Conservation (phyloP, 1,140 invertebrate genomes). For the Lasaia peninsularis region DNA sequence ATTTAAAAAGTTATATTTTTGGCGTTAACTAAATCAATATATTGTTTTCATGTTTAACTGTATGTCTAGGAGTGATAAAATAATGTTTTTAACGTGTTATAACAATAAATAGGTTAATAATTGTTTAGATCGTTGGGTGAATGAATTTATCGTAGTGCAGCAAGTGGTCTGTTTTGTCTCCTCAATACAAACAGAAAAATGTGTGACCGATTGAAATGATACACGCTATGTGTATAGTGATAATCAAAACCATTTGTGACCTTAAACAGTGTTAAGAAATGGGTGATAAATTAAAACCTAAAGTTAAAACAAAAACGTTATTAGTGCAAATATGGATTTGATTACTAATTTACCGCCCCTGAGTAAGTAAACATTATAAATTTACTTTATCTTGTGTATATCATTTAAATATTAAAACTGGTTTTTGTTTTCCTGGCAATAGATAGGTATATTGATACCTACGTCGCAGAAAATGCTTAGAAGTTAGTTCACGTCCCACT, state of each 20-base stretch:
- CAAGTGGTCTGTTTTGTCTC: slow-evolving; percentile 7
- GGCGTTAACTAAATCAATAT: neutral
- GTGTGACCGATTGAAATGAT: slow-evolving; percentile 18
- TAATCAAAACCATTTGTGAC: slow-evolving; percentile 31
- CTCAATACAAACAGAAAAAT: slow-evolving; percentile 16
- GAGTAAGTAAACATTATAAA: slow-evolving; percentile 46
- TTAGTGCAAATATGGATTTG: slow-evolving; percentile 55
- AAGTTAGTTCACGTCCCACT: neutral
- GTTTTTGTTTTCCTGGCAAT: neutral
- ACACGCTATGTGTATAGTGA: slow-evolving; percentile 27
- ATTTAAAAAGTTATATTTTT: neutral
- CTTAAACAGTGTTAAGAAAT: slow-evolving; percentile 54
- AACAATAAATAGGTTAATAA: slow-evolving; percentile 22
- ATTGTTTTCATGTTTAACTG: neutral
- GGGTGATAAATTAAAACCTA: slow-evolving; percentile 64
- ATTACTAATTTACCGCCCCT: slow-evolving; percentile 56
- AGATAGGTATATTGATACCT: neutral
- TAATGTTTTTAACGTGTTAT: slow-evolving; percentile 11
- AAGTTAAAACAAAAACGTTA: slow-evolving; percentile 56
- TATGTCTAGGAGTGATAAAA: neutral
- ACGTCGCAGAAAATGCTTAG: slow-evolving; percentile 6
- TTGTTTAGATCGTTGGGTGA: slow-evolving; percentile 12
- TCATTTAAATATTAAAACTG: neutral
- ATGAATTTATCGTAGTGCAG: slow-evolving; percentile 17
- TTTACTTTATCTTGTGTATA: neutral